phyloP scores from a whole-genome alignment of 2,888 invertebrate genomes.

The Parnassius glacialis region DNA sequence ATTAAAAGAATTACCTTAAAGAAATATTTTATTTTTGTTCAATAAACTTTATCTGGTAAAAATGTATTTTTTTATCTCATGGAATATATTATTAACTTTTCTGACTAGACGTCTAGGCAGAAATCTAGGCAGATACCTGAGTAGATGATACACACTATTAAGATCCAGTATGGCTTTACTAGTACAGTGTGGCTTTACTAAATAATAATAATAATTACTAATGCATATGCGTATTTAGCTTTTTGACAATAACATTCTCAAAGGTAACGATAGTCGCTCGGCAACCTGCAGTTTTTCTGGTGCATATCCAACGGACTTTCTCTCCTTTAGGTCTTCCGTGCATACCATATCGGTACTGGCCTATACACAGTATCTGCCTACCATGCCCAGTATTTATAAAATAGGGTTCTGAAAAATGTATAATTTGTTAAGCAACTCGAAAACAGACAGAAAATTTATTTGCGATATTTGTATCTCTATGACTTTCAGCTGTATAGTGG shows the following conservation, averaged over 20 bases:
- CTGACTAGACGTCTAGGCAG: too few relatives aligned
- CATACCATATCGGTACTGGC: conserved; percentile 31
- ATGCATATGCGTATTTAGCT: conserved; percentile 23
- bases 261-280: conserved; percentile 37
- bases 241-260: conserved; percentile 30
- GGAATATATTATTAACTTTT: too few relatives aligned
- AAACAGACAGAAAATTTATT: not conserved
- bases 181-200: too few relatives aligned
- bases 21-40: too few relatives aligned
- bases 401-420: conserved; percentile 29
- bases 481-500: too few relatives aligned
- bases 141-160: too few relatives aligned
- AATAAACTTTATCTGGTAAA: too few relatives aligned
- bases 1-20: too few relatives aligned
- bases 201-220: not conserved
- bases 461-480: too few relatives aligned
- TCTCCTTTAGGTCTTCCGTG: conserved; percentile 27
- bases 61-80: too few relatives aligned
- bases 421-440: not conserved
- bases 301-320: conserved; percentile 22
- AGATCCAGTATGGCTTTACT: too few relatives aligned
- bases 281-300: conserved; percentile 28
- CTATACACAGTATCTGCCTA: conserved; percentile 30
- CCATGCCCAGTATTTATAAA: conserved; percentile 31
- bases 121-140: too few relatives aligned